Evolutionary conservation across 2,113 vertebrate genomes (phyloP).

Genomic region (Poeciliopsis retropinna): DNA sequence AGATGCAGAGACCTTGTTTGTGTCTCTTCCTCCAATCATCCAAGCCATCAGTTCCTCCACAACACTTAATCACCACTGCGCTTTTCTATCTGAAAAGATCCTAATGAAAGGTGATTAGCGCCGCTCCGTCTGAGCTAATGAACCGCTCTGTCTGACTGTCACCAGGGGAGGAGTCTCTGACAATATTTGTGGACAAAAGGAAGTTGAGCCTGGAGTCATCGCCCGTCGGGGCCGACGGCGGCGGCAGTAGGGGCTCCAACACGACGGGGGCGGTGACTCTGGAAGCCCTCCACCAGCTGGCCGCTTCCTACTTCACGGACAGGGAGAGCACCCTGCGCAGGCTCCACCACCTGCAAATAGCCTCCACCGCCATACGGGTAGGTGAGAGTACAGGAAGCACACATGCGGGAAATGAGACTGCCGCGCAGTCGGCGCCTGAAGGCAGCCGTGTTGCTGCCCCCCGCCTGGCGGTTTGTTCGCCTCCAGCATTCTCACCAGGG

Average conservation of each 20-base stretch:
- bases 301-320: slow-evolving; percentile 86
- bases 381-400: slow-evolving; percentile 22
- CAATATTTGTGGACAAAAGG: slow-evolving; percentile 85
- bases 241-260: slow-evolving; percentile 54
- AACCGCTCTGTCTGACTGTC: slow-evolving; percentile 53
- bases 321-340: slow-evolving; percentile 82
- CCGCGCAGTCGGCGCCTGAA: slow-evolving; percentile 3
- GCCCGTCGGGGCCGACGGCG: slow-evolving; percentile 27
- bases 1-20: slow-evolving; percentile 49
- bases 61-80: slow-evolving; percentile 57
- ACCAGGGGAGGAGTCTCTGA: slow-evolving; percentile 85
- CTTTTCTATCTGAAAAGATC: slow-evolving; percentile 58
- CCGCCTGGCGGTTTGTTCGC: slow-evolving; percentile 7
- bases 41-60: slow-evolving; percentile 47
- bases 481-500: slow-evolving; percentile 5
- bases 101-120: slow-evolving; percentile 73
- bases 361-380: slow-evolving; percentile 83
- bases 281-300: slow-evolving; percentile 83
- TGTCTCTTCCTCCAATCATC: slow-evolving; percentile 53
- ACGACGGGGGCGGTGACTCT: slow-evolving; percentile 73
- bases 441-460: background rate
- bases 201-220: slow-evolving; percentile 77
- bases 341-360: slow-evolving; percentile 85
- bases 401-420: slow-evolving; percentile 7
- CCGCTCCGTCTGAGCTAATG: slow-evolving; percentile 66